Base-by-base conservation (phyloP, 2,113 vertebrate species). In the Poicephalus gulielmi region DNA sequence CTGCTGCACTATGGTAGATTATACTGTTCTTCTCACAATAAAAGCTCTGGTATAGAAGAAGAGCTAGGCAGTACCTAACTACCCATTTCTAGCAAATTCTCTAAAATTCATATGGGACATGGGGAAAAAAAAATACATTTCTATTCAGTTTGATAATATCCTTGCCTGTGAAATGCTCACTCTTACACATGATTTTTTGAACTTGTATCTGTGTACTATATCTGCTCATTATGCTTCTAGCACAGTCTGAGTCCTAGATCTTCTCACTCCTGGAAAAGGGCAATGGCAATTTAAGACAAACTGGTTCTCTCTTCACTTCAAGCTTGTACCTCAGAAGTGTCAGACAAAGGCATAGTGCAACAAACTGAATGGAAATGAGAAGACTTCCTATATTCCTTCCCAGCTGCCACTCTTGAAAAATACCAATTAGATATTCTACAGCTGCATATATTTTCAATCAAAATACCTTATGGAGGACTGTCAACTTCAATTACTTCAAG, bases 1-100 rank as follows among this genome's bases (percentile, higher is more conserved):
- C 23, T 0, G 0, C 0, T 0, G 16, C 43, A 33, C 16, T 52
- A 7, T 17, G 19, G 25, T 31, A 74, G 55, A 37, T 33, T 41
- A 18, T 44, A 4, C n/a, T 46, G 11, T 10, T 18, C 18, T 83
- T 83, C 46, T 83, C 43, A 60, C 5, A 31, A 37, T 63, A 31
- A 19, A 67, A 78, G 6, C 49, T 67, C 22, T 50, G 19, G 4
- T 31, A 25, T 5, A 24, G n/a, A 85, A n/a, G 33, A 82, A 83
- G 30, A 64, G 30, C 14, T 41, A 46, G 30, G n/a, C 24, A 75
- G 28, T 18, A 75, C 18, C 5, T 8, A 81, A 35, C 6, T n/a
- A 81, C 6, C 0, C 8, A 31, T 31, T 31, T 89, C 81, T 39
- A 52, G 41, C 2, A 69, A 74, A 44, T 52, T 62, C 13, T 82